Base-by-base conservation (phyloP, 92 coral and sea anemone genomes). In the Porites lobata region DNA sequence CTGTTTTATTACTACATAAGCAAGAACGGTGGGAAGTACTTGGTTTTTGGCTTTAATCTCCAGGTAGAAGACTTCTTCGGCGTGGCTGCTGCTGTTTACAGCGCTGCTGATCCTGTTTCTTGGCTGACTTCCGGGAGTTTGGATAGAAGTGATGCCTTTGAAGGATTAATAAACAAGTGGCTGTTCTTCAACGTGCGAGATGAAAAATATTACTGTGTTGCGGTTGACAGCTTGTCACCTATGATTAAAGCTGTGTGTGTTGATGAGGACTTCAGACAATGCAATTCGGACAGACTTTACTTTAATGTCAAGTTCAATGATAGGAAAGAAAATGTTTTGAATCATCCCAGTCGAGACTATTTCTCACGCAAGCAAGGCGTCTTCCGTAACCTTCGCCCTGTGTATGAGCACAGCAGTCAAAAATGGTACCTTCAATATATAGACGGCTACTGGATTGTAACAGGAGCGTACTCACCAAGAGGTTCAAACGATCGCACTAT, bases 381-480 rank as follows among this genome's bases (percentile, higher is more conserved):
- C 8, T 94, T 91, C 50, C 86, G 91, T 61, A 72, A 91, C 63
- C 61, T 88, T 76, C 82, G 94, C 24, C 96, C 96, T 0, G 89
- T 94, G 58, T 94, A 94, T 74, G 67, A 76, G 66, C 94, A 94
- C 75, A 91, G 76, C 61, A 79, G 68, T 1, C 74, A 76, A 69
- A 14, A 1, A 19, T 94, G 92, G 96, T 94, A 94, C 67, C 52
- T 94, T 1, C 89, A 84, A 29, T 94, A 91, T 54, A 4, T 0
- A 14, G 90, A 87, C 14, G 71, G 83, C 3, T 80, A 81, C 82
- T 94, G 96, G 96, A 5, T 91, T 7, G 82, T 94, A 12, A 80
- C 87, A 8, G 59, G 32, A 8, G 29, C 73, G 15, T 54, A 76
- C n/a, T 59, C 70, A 12, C 85, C 88, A 9, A 61, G 21, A 12